Evolutionary conservation across 2,797 vertebrate species (phyloP), one percentile per base, ranked within the genome.

Genomic region (Manis crassicaudata): DNA sequence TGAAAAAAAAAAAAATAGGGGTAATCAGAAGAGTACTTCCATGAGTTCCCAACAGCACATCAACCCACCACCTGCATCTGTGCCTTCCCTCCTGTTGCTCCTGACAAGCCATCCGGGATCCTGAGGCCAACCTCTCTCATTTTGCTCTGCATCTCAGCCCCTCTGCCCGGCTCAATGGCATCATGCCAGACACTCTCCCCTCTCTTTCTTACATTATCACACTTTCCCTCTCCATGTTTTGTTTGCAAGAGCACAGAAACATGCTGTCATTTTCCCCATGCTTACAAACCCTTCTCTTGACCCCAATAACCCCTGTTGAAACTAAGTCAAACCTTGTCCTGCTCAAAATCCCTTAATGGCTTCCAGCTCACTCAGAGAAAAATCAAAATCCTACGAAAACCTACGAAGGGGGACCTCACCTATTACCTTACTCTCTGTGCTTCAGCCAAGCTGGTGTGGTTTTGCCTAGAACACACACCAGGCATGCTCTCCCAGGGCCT

Each of bases 31-130:
- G 35, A 86, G 75, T 67, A 92, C 20, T 18, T 52, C 20, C 21
- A 9, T 0, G 17, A 46, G 27, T 35, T 10, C 29, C 11, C 60
- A 46, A 27, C 4, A n/a, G 7, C 23, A 6, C 40, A 6, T 11
- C 0, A 4, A 25, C 13, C 3, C 37, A 1, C 8, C 32, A n/a
- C 5, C 16, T 18, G 1, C 25, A 2, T 37, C 23, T 29, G 13
- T 6, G 6, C n/a, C 63, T 87, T 56, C 46, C 23, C 16, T 63
- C 32, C 63, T 29, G 14, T 9, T 37, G 20, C 27, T 1, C 3
- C 7, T 11, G 37, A 18, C 8, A 52, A 37, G 17, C 52, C 20
- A 27, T 17, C 88, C 8, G 21, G 7, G n/a, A 21, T 4, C 50
- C 56, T 32, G n/a, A 58, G 62, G 50, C 20, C 50, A 18, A 16